Evolutionary conservation across 2,113 vertebrate genomes (phyloP).

Genomic region (Neoarius graeffei): DNA sequence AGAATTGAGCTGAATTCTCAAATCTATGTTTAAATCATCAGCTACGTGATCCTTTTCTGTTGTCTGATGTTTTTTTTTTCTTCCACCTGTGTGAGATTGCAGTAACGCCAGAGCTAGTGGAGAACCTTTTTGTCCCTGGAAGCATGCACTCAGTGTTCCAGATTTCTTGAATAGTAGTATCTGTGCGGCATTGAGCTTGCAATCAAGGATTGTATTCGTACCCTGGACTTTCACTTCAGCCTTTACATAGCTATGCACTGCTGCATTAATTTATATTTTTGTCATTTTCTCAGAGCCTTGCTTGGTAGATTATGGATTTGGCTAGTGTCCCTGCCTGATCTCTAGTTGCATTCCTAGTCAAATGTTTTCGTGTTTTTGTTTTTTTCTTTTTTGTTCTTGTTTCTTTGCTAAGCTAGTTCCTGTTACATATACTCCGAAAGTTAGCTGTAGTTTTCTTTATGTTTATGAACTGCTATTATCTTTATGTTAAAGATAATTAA

Average conservation of each 20-base stretch:
- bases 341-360: not conserved
- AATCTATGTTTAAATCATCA: not conserved
- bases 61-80: not conserved
- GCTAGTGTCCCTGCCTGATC: not conserved
- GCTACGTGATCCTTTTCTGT: not conserved
- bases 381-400: not conserved
- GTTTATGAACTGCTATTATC: not conserved
- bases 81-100: not conserved
- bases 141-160: not conserved
- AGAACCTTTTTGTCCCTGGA: not conserved
- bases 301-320: not conserved
- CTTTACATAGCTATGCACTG: not conserved
- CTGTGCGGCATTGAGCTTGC: not conserved
- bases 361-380: not conserved
- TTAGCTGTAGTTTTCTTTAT: not conserved
- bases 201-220: not conserved
- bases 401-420: not conserved
- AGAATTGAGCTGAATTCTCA: not conserved
- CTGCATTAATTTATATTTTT: not conserved
- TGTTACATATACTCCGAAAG: not conserved
- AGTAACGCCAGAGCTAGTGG: not conserved
- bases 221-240: not conserved
- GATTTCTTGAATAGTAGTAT: not conserved
- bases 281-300: not conserved
- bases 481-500: no score